Percentiles rank a stretch among this genome's conserved stretches.
Conservation (phyloP, 2,888 invertebrate species). For the Limnephilus lunatus region DNA sequence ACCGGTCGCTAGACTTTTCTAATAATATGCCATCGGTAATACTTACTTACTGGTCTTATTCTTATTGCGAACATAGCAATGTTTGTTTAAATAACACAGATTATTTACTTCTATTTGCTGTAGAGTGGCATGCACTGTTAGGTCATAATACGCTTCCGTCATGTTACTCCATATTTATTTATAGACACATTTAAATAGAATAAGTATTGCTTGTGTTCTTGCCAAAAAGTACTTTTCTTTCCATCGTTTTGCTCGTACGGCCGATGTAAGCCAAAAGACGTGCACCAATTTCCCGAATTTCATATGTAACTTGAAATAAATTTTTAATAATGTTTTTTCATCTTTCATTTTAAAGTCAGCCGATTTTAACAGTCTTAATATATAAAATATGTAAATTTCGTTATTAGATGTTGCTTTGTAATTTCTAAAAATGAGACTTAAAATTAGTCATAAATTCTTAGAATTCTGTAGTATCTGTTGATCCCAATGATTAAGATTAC, state of each 20-base stretch:
- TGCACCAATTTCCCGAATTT: neutral
- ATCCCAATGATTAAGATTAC: too few species aligned
- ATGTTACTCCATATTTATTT: constrained; percentile 22
- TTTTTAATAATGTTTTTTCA: neutral
- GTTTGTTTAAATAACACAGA: neutral
- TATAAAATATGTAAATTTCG: too few species aligned
- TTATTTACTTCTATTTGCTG: neutral
- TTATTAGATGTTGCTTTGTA: neutral
- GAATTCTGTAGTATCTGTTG: neutral
- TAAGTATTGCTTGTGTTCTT: constrained; percentile 23
- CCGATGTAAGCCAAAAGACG: neutral
- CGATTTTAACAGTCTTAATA: neutral
- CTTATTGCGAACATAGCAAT: neutral
- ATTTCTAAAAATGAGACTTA: neutral
- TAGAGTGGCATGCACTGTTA: constrained; percentile 16
- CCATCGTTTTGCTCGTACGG: constrained; percentile 14
- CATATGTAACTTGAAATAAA: neutral
- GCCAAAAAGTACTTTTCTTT: constrained; percentile 28
- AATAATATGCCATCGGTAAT: neutral
- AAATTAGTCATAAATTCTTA: neutral
- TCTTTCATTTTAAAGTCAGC: neutral
- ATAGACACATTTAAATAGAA: constrained; percentile 2
- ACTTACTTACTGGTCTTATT: neutral
- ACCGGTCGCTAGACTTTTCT: neutral
- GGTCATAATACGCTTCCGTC: constrained; percentile 27